Base-by-base conservation (phyloP, 1,140 invertebrate genomes). In the Hyles vespertilio region DNA sequence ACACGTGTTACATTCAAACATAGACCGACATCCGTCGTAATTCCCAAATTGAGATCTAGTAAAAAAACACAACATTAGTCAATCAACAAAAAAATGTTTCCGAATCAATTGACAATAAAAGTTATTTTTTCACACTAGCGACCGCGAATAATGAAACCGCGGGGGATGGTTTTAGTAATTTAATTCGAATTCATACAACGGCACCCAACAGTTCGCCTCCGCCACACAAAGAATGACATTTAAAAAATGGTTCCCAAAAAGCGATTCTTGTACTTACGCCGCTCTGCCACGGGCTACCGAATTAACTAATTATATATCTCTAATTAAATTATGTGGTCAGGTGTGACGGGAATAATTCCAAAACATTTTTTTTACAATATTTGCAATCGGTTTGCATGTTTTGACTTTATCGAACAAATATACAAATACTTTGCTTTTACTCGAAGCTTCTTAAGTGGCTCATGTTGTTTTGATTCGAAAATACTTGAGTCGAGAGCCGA, bases 101-200 rank as follows among this genome's bases (percentile, higher is more conserved):
- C 64, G 60, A 70, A 70, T 81, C 71, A 75, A 79, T 79, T 74
- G 69, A 70, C 65, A 64, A 72, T 67, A 74, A 76, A 79, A 74
- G 71, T 66, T 69, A 59, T 68, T 78, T 77, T 83, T 78, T 78
- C 70, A 77, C 74, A 71, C 72, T 77, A 65, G 74, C 81, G 77
- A 72, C 78, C 75, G 74, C 79, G 72, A 81, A 86, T 84, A 86
- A 86, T 79, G 71, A 70, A 78, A 69, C 81, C 58, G 70, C 81
- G 77, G 83, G 83, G 73, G 56, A 70, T 70, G 77, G 32, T n/a
- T 51, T 81, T 86, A 76, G 61, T 76, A 82, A 81, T 83, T 81
- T 72, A 70, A 81, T 81, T 78, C 66, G 78, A 72, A 71, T 64
- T 66, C 62, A 61, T 74, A 84, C 83, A 86, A 86, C 80, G 74